Percentiles rank a stretch among this genome's conserved stretches.
These are phyloP conservation scores for Otus scops DNA, from an alignment of 2,797 vertebrate genomes.

Conservation along the genomic window DNA sequence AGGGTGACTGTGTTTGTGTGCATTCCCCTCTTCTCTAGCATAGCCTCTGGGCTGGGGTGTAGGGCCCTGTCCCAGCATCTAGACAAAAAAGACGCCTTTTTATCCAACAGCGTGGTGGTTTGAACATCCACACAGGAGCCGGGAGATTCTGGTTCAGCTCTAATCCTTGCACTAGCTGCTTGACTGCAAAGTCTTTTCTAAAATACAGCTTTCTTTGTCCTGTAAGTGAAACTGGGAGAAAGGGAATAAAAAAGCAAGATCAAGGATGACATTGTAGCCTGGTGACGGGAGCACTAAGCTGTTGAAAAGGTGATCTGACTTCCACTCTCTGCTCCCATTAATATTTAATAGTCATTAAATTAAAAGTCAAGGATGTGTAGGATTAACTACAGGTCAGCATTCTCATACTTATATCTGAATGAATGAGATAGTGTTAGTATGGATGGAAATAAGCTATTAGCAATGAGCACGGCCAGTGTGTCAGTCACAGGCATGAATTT, in stretches of 20 bases:
- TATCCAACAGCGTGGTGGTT: not conserved
- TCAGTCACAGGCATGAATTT: not conserved
- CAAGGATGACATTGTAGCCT: constrained; percentile 50
- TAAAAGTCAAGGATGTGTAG: constrained; percentile 30
- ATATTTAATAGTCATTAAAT: constrained; percentile 64
- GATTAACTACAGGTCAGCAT: constrained; percentile 61
- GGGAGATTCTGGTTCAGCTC: not conserved
- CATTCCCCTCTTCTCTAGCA: not conserved
- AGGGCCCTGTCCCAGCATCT: not conserved
- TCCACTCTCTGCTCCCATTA: constrained; percentile 43
- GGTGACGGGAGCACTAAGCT: constrained; percentile 32
- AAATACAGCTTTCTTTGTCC: not conserved
- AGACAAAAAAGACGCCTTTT: not conserved
- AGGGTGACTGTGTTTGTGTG: not conserved
- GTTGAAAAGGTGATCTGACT: constrained; percentile 53
- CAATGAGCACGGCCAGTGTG: not conserved
- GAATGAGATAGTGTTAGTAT: not conserved
- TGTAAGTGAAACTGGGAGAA: constrained; percentile 10
- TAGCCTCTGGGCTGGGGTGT: not conserved
- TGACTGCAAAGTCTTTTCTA: not conserved
- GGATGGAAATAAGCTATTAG: constrained; percentile 42
- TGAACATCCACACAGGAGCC: not conserved
- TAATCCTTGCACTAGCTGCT: not conserved
- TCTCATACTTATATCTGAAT: constrained; percentile 13
- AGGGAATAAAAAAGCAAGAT: constrained; percentile 32